Evolutionary conservation across 2,797 vertebrate species (phyloP).

Genomic region (Sebastes hubbsi): DNA sequence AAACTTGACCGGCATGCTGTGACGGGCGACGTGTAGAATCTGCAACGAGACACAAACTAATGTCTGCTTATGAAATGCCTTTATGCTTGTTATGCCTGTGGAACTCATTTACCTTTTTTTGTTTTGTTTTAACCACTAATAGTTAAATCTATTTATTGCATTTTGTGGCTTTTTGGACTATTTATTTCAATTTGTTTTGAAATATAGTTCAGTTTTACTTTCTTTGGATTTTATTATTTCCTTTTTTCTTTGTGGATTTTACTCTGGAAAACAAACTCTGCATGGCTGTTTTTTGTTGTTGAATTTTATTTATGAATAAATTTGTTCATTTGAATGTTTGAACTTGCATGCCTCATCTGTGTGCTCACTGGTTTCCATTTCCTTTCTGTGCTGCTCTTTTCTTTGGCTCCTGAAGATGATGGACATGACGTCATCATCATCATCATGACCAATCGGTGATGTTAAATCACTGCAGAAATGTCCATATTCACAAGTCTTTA

Average conservation of each 20-base stretch:
- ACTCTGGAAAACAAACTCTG: slow-evolving; percentile 44
- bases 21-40: not conserved
- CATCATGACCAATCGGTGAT: not conserved
- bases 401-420: slow-evolving; percentile 18
- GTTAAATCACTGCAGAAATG: slow-evolving; percentile 35
- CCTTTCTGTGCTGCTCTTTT: slow-evolving; percentile 29
- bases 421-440: not conserved
- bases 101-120: slow-evolving; percentile 2
- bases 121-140: slow-evolving; percentile 35
- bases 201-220: slow-evolving; percentile 35
- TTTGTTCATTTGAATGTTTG: slow-evolving; percentile 55
- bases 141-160: slow-evolving; percentile 54
- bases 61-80: slow-evolving; percentile 52
- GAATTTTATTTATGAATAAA: slow-evolving; percentile 82
- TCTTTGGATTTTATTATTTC: slow-evolving; percentile 23
- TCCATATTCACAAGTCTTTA: not conserved
- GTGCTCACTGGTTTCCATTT: slow-evolving; percentile 45
- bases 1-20: not conserved
- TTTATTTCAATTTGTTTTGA: slow-evolving; percentile 49
- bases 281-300: slow-evolving; percentile 66
- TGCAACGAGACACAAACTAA: slow-evolving; percentile 38
- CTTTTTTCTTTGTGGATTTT: slow-evolving; percentile 30
- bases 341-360: slow-evolving; percentile 75
- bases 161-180: slow-evolving; percentile 44
- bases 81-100: slow-evolving; percentile 10